Evolutionary conservation across 2,888 invertebrate species (phyloP).

Genomic region (Helleia helle): DNA sequence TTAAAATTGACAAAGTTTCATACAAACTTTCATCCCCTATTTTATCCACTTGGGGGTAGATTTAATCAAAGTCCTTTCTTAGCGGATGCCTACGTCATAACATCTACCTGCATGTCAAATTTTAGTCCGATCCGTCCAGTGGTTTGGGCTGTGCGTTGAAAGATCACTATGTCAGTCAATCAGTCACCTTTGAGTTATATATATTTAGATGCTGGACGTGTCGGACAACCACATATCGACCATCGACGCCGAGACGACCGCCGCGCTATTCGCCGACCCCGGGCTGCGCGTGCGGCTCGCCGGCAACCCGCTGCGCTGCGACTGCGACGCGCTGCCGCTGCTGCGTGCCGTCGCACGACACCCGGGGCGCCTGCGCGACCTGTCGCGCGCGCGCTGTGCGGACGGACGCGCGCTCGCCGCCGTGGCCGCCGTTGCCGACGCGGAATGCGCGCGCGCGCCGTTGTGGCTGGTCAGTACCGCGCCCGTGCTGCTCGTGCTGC

Average conservation of each 20-base stretch:
- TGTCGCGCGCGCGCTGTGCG: background rate
- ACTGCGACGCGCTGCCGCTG: slow-evolving; percentile 19
- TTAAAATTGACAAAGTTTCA: too few species aligned
- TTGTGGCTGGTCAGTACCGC: background rate
- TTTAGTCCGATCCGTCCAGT: too few species aligned
- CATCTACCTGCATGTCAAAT: too few species aligned
- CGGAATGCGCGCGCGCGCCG: background rate
- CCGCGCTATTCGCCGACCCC: slow-evolving; percentile 17
- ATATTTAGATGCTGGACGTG: slow-evolving; percentile 24
- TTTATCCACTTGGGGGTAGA: too few species aligned
- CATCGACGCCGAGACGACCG: slow-evolving; percentile 15
- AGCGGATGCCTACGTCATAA: too few species aligned
- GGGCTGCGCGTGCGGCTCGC: slow-evolving; percentile 19
- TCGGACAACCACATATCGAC: slow-evolving; percentile 20
- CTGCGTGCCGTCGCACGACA: slow-evolving; percentile 20
- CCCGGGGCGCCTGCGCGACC: background rate
- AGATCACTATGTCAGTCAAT: too few species aligned
- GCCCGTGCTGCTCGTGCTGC: background rate
- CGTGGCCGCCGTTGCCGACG: background rate
- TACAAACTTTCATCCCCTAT: too few species aligned
- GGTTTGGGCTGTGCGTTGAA: too few species aligned
- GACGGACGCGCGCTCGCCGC: slow-evolving; percentile 2
- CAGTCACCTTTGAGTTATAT: too few species aligned
- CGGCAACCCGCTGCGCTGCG: slow-evolving; percentile 27
- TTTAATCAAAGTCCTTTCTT: too few species aligned